Evolutionary conservation across 1,140 invertebrate species (phyloP).

Genomic region (Sitodiplosis mosellana): DNA sequence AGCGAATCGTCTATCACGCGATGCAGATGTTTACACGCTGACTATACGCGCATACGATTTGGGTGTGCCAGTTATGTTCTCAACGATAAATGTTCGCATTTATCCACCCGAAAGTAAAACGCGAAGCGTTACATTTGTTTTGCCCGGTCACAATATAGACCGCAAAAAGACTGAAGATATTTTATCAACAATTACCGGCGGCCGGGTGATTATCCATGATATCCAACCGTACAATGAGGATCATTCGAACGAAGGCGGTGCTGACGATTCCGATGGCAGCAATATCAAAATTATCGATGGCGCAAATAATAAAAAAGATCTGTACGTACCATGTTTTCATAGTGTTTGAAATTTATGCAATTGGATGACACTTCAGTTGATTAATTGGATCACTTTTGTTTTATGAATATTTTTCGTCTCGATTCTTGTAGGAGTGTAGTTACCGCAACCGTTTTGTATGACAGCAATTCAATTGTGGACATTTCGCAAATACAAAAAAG

Average conservation of each 20-base stretch:
- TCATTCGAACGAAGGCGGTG: conserved; percentile 18
- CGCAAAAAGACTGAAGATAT: conserved; percentile 48
- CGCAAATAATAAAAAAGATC: conserved; percentile 10
- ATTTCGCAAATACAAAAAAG: conserved; percentile 43
- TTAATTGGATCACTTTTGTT: no score
- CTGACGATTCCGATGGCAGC: not conserved
- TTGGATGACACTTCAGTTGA: no score
- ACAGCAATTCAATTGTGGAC: conserved; percentile 45
- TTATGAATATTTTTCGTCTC: conserved; percentile 4
- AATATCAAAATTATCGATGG: conserved; percentile 13
- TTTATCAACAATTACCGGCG: conserved; percentile 54
- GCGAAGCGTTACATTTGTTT: conserved; percentile 56
- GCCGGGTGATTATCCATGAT: conserved; percentile 49
- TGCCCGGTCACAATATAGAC: conserved; percentile 52
- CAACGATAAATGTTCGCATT: conserved; percentile 41
- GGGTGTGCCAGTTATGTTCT: conserved; percentile 52
- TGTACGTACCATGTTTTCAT: not conserved
- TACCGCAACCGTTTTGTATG: conserved; percentile 48
- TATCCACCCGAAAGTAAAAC: conserved; percentile 46
- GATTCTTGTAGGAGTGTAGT: conserved; percentile 46
- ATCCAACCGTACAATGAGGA: conserved; percentile 44
- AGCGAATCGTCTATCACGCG: conserved; percentile 8
- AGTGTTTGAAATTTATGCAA: not conserved
- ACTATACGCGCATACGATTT: conserved; percentile 60
- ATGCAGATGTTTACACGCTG: conserved; percentile 37